Conservation (phyloP, 2,888 invertebrate species). For the Temnothorax ravouxi region DNA sequence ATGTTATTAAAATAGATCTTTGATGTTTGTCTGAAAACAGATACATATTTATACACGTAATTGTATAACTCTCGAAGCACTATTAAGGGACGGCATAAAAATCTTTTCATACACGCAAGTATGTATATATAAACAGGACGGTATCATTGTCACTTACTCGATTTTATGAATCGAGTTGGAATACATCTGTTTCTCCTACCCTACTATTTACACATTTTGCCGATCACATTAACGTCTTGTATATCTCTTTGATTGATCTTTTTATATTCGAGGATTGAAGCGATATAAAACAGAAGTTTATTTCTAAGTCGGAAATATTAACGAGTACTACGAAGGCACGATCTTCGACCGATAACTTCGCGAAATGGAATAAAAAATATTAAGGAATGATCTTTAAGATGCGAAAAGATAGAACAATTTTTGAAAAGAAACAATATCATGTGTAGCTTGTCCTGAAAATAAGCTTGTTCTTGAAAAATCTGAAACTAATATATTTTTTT, state of each 20-base stretch:
- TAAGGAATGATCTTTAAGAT: background rate
- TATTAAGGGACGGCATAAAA: slow-evolving; percentile 21
- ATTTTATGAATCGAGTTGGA: slow-evolving; percentile 32
- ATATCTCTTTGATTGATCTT: slow-evolving; percentile 9
- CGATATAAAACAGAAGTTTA: slow-evolving; percentile 10
- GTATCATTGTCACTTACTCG: slow-evolving; percentile 45
- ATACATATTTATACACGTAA: slow-evolving; percentile 64
- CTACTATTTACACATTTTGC: slow-evolving; percentile 66
- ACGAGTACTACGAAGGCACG: slow-evolving; percentile 53
- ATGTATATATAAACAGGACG: slow-evolving; percentile 53
- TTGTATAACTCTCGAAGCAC: slow-evolving; percentile 53
- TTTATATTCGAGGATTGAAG: background rate
- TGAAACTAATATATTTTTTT: slow-evolving; percentile 18
- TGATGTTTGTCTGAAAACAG: slow-evolving; percentile 61
- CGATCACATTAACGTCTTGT: slow-evolving; percentile 51
- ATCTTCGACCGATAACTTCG: slow-evolving; percentile 38
- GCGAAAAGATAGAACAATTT: background rate
- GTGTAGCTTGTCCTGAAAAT: background rate
- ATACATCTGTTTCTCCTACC: slow-evolving; percentile 38
- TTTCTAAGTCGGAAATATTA: slow-evolving; percentile 38
- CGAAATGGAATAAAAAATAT: background rate
- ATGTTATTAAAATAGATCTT: slow-evolving; percentile 72
- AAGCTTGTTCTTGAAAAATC: no score
- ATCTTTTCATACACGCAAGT: slow-evolving; percentile 15
- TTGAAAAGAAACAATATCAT: background rate